phyloP scores from a whole-genome alignment of 1,140 invertebrate genomes.

The Plodia interpunctella region DNA sequence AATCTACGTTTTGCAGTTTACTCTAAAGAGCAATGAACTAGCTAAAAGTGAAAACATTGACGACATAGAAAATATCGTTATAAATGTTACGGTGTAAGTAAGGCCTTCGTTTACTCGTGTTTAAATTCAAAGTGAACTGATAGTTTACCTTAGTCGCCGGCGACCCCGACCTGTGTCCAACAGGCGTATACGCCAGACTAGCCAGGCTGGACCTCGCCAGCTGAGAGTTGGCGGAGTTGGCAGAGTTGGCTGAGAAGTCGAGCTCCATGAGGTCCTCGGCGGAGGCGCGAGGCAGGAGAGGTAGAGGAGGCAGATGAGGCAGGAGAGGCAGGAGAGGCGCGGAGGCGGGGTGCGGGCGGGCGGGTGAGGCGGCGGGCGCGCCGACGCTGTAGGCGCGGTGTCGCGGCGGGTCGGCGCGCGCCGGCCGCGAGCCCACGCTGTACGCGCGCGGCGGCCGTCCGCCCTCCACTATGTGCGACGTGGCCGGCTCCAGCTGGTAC shows the following conservation, averaged over 20 bases:
- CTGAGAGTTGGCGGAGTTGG: slow-evolving; percentile 14
- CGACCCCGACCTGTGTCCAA: background rate
- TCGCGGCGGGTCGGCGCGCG: slow-evolving; percentile 73
- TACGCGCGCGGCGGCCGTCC: slow-evolving; percentile 86
- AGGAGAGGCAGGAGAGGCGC: slow-evolving; percentile 78
- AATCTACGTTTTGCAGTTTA: too few species aligned
- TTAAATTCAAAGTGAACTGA: background rate
- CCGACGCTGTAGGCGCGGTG: slow-evolving; percentile 48
- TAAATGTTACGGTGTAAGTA: too few species aligned
- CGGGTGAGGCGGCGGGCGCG: slow-evolving; percentile 40
- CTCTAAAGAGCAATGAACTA: too few species aligned
- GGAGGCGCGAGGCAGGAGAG: too few species aligned
- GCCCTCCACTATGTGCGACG: slow-evolving; percentile 61
- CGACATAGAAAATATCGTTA: too few species aligned
- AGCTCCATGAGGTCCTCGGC: slow-evolving; percentile 89
- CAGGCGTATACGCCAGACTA: too few species aligned
- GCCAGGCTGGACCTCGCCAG: slow-evolving; percentile 4
- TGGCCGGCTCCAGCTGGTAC: slow-evolving; percentile 57
- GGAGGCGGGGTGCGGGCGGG: slow-evolving; percentile 72
- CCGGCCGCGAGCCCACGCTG: slow-evolving; percentile 88
- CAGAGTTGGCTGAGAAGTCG: slow-evolving; percentile 81
- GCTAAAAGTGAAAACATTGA: too few species aligned
- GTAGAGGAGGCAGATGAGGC: too few species aligned
- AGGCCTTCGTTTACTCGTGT: too few species aligned
- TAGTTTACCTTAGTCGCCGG: background rate